Conservation (phyloP, 2,888 invertebrate species). For the Pyrgus malvae region DNA sequence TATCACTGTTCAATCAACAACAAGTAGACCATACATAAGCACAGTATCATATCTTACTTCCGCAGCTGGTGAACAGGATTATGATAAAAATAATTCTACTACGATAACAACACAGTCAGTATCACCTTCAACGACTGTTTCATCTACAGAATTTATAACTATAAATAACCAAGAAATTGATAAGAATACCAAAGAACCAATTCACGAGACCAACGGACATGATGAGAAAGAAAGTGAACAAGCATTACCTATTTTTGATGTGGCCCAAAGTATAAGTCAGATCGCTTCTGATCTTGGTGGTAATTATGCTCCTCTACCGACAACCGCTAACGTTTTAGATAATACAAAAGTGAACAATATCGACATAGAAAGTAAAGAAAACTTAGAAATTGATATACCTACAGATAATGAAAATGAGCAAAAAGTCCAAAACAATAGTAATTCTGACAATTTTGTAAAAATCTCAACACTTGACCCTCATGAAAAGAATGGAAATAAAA, state of each 20-base stretch:
- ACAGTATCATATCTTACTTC: conserved; percentile 30
- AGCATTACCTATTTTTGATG: conserved; percentile 61
- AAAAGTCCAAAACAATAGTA: conserved; percentile 34
- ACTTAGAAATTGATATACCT: conserved; percentile 66
- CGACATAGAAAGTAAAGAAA: conserved; percentile 71
- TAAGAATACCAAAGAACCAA: conserved; percentile 33
- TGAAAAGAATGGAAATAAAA: conserved; percentile 35
- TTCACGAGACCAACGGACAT: conserved; percentile 31
- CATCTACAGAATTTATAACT: conserved; percentile 57
- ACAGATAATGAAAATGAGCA: conserved; percentile 43
- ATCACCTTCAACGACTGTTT: conserved; percentile 62
- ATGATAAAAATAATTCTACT: conserved; percentile 58
- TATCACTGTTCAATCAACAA: conserved; percentile 22
- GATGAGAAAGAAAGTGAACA: conserved; percentile 45
- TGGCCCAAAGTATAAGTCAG: conserved; percentile 75
- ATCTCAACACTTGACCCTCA: conserved; percentile 69
- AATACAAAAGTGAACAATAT: conserved; percentile 49
- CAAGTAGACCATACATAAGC: conserved; percentile 29
- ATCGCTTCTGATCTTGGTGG: conserved; percentile 73
- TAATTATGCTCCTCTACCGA: conserved; percentile 61
- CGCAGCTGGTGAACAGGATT: conserved; percentile 41
- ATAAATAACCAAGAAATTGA: conserved; percentile 37
- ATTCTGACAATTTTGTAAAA: conserved; percentile 59
- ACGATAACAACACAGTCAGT: conserved; percentile 73
- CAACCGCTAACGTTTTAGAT: conserved; percentile 58